Evolutionary conservation across 2,797 vertebrate genomes (phyloP).

Genomic region (Zenarchopterus dispar): DNA sequence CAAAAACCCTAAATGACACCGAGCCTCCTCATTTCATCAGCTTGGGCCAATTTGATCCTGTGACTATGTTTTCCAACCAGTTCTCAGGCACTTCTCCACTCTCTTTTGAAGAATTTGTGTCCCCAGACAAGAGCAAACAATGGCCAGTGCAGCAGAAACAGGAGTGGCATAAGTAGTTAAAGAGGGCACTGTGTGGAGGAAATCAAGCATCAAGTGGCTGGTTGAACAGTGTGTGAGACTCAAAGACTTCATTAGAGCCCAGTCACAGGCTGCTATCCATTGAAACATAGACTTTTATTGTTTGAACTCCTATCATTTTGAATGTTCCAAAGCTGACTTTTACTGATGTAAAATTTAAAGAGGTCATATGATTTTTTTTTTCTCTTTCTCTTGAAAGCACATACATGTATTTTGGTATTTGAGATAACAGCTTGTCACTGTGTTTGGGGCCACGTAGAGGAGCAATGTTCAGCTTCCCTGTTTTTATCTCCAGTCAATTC

Average conservation of each 20-base stretch:
- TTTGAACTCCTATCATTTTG: not conserved
- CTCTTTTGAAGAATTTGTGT: conserved; percentile 10
- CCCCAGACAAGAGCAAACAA: not conserved
- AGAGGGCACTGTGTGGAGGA: not conserved
- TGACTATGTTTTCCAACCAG: conserved; percentile 10
- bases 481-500: too few species aligned
- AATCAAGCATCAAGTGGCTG: conserved; percentile 1
- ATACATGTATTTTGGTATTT: too few species aligned
- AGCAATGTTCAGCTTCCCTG: too few species aligned
- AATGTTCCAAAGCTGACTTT: not conserved
- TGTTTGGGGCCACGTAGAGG: too few species aligned
- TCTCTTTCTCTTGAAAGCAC: too few species aligned
- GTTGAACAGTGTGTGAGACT: not conserved
- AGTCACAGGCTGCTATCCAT: conserved; percentile 2
- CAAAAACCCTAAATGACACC: conserved; percentile 33
- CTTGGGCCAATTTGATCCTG: conserved; percentile 16
- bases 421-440: too few species aligned
- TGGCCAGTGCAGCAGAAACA: not conserved
- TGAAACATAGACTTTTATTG: not conserved
- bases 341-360: not conserved
- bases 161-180: conserved; percentile 2
- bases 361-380: not conserved
- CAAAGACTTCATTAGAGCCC: not conserved
- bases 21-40: conserved; percentile 19
- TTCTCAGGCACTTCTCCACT: not conserved